Percentiles rank a stretch among this genome's conserved stretches.
Evolutionary conservation across 2,113 vertebrate genomes (phyloP).

Genomic region (Boulengeromyrus knoepffleri): DNA sequence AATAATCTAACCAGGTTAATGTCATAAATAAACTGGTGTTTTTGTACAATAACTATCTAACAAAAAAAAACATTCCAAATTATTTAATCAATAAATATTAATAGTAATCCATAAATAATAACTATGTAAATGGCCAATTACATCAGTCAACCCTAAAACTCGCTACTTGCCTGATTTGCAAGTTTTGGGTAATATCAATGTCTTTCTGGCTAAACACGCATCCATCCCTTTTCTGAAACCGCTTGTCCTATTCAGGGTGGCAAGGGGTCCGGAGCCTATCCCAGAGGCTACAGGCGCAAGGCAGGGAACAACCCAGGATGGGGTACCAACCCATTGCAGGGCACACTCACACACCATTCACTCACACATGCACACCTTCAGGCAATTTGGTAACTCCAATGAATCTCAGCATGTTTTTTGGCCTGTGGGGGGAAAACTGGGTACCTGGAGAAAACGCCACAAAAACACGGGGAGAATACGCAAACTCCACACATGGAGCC

Average conservation of each 20-base stretch:
- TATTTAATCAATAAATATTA: background rate
- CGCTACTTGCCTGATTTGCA: background rate
- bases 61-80: background rate
- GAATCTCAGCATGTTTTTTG: too few relatives aligned
- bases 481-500: background rate
- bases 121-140: background rate
- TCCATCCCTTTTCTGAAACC: background rate
- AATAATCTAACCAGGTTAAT: background rate
- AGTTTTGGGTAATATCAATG: background rate
- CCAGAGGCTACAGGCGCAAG: too few relatives aligned
- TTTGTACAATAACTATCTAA: background rate
- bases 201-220: slow-evolving; percentile 42
- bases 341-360: too few relatives aligned
- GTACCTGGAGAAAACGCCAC: background rate
- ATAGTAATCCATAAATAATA: background rate
- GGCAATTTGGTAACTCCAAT: too few relatives aligned
- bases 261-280: too few relatives aligned
- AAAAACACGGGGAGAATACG: background rate
- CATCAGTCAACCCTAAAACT: background rate
- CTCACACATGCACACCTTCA: too few relatives aligned
- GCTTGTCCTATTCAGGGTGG: background rate
- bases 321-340: too few relatives aligned
- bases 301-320: too few relatives aligned
- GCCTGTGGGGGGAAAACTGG: too few relatives aligned
- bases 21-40: background rate